phyloP scores from a whole-genome alignment of 2,797 vertebrate species.

The Scomberomorus guttatus region DNA sequence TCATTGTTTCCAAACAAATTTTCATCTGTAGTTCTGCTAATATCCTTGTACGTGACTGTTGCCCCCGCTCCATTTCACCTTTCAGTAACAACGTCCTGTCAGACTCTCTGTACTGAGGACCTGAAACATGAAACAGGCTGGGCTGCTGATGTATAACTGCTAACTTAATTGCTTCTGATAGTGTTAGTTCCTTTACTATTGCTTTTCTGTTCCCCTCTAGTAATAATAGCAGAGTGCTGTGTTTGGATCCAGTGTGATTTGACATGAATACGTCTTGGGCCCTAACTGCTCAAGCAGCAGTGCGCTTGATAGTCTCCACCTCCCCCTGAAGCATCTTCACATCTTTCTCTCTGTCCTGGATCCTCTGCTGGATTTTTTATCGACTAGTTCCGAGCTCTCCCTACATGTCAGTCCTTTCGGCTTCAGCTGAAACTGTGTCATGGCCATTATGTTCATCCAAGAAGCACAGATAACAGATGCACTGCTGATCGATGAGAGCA shows the following conservation, averaged over 20 bases:
- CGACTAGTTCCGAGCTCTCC: too few relatives aligned
- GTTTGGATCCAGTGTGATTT: not conserved
- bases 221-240: not conserved
- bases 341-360: not conserved
- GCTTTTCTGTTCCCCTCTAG: slow-evolving; percentile 15
- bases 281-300: not conserved
- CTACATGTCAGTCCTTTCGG: too few relatives aligned
- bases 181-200: not conserved
- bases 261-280: too few relatives aligned
- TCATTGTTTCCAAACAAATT: slow-evolving; percentile 3
- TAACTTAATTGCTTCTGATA: too few relatives aligned
- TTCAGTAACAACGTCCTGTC: slow-evolving; percentile 14
- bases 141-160: too few relatives aligned
- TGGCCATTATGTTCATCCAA: too few relatives aligned
- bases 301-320: not conserved
- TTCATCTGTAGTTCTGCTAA: not conserved
- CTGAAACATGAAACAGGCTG: not conserved
- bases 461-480: too few relatives aligned
- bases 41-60: not conserved
- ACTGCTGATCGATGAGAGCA: too few relatives aligned
- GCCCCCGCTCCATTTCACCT: not conserved
- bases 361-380: too few relatives aligned
- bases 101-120: slow-evolving; percentile 19
- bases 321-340: not conserved
- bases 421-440: too few relatives aligned